These are phyloP conservation scores for Amia ocellicauda DNA, from an alignment of 2,113 vertebrate genomes.

Conservation along the genomic window DNA sequence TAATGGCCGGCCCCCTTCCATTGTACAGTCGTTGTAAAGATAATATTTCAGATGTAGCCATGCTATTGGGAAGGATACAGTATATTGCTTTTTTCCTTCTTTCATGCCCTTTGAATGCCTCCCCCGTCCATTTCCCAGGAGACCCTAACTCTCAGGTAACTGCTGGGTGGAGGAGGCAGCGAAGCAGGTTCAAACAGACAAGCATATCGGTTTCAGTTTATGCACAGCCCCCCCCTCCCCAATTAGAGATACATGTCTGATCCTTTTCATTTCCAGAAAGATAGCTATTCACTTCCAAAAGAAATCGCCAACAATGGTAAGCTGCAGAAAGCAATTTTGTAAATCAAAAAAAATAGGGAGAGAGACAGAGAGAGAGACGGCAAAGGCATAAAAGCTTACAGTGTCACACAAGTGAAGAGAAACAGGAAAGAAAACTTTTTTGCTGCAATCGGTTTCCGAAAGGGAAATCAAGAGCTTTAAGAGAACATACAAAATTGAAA, in stretches of 20 bases:
- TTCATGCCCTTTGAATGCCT: constrained; percentile 72
- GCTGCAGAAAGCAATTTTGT: constrained; percentile 52
- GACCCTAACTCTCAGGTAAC: constrained; percentile 72
- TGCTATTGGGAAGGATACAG: constrained; percentile 61
- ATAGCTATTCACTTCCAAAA: constrained; percentile 41
- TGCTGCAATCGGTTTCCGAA: too few relatives aligned
- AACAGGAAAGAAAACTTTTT: too few relatives aligned
- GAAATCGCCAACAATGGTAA: constrained; percentile 47
- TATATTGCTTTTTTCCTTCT: constrained; percentile 72
- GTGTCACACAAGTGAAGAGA: constrained; percentile 20
- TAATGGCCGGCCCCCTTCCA: constrained; percentile 33
- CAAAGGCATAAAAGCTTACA: constrained; percentile 4
- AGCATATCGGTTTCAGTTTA: constrained; percentile 68
- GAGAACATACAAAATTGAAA: too few relatives aligned
- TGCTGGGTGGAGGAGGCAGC: constrained; percentile 74
- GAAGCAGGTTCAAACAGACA: constrained; percentile 73
- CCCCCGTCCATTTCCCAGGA: constrained; percentile 69
- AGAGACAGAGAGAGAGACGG: constrained; percentile 11
- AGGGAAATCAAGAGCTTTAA: too few relatives aligned
- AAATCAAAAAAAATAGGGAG: constrained; percentile 30
- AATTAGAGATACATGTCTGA: constrained; percentile 49
- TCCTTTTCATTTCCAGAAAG: constrained; percentile 44
- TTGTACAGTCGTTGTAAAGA: constrained; percentile 46
- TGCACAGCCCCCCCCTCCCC: constrained; percentile 36
- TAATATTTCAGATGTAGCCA: constrained; percentile 49